Conservation (phyloP, 2,888 invertebrate species). For the Caenorhabditis sulstoni region DNA sequence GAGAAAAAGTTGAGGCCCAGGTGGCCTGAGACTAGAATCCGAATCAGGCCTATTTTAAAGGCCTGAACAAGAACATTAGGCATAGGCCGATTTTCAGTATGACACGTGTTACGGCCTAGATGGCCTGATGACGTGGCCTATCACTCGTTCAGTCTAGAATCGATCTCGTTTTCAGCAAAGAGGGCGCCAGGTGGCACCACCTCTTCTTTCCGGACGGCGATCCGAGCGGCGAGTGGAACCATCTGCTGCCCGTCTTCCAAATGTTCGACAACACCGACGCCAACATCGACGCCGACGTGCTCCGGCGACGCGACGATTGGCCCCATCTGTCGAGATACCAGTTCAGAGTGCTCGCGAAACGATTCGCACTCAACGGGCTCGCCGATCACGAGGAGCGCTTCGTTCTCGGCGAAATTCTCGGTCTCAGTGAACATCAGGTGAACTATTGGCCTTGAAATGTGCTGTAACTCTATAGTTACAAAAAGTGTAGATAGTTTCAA, state of each 20-base stretch:
- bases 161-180: slow-evolving; percentile 29
- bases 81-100: too few relatives aligned
- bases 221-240: neutral
- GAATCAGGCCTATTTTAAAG: too few relatives aligned
- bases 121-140: too few relatives aligned
- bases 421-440: slow-evolving; percentile 27
- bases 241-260: slow-evolving; percentile 10
- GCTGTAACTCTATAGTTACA: neutral
- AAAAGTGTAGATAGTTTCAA: neutral
- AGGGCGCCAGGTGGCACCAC: slow-evolving; percentile 18
- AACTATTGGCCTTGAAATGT: neutral
- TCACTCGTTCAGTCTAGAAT: too few relatives aligned
- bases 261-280: slow-evolving; percentile 43
- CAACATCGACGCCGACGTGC: slow-evolving; percentile 9
- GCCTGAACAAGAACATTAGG: too few relatives aligned
- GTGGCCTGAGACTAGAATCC: too few relatives aligned
- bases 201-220: slow-evolving; percentile 15
- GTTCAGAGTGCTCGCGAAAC: slow-evolving; percentile 36
- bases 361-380: slow-evolving; percentile 1
- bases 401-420: slow-evolving; percentile 20
- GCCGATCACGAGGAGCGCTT: slow-evolving; percentile 14
- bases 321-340: too few relatives aligned
- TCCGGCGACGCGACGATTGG: neutral
- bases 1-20: too few relatives aligned
- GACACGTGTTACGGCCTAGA: too few relatives aligned